Evolutionary conservation across 2,113 vertebrate species (phyloP), one percentile per base, ranked within the genome.

Genomic region (Larimichthys polyactis): DNA sequence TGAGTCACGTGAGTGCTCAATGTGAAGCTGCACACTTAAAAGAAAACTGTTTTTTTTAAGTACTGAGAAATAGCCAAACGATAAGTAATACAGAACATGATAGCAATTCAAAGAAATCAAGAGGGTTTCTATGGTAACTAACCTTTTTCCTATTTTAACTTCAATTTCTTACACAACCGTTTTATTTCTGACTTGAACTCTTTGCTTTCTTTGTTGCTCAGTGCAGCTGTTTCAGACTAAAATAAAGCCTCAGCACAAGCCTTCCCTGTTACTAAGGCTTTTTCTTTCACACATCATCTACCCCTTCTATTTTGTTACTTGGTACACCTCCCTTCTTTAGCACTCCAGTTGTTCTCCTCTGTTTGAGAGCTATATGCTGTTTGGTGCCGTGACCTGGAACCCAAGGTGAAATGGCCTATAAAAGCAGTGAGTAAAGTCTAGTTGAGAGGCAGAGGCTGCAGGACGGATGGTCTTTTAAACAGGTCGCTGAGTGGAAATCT

Each of bases 351-450:
- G 71, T 27, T 80, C 76, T 73, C 75, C 71, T 69, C 59, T 81
- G 83, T 87, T 59, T 83, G 74, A 85, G 79, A 78, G 80, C 85
- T 82, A 77, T 57, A 36, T 71, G 83, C 90, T 79, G 79, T 66
- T 77, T 63, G 84, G 63, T 52, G 80, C 84, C 32, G 40, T 90
- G 87, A 90, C 89, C 91, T 89, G 90, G 78, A 93, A 92, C 90
- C 72, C 82, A 83, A 90, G 88, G 89, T 91, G 90, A 90, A 91
- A 91, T n/a, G 83, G 86, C 78, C 85, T 71, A 81, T 92, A 89
- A 91, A 92, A 85, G 81, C 88, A 75, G 81, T 44, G 82, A 83
- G 76, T 81, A 75, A 79, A 84, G 75, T 79, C 81, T 22, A 44
- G 77, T 71, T 79, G 87, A 80, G 83, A 76, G 82, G 79, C 67